Conservation (phyloP, 2,113 vertebrate genomes). For the Sinosuthora webbiana region DNA sequence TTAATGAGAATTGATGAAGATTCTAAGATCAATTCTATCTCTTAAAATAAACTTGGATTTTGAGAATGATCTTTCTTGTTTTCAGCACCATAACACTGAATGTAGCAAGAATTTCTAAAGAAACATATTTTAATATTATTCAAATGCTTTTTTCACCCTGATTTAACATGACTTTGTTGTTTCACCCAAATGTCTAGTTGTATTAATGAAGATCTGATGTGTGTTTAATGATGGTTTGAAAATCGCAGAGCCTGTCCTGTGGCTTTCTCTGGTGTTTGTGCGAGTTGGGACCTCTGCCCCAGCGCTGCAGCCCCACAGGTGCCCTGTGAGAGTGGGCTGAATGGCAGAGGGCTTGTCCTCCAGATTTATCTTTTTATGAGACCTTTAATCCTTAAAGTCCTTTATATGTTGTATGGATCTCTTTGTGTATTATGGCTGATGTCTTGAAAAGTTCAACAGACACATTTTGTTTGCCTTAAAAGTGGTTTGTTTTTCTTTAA, state of each 20-base stretch:
- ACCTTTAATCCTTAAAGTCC: neutral
- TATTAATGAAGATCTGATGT: neutral
- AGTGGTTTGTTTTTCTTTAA: neutral
- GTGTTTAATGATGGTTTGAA: neutral
- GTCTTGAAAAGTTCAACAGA: neutral
- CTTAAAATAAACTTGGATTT: neutral
- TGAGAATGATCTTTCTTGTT: neutral
- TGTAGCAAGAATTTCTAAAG: neutral
- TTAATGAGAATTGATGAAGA: neutral
- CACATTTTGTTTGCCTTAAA: neutral
- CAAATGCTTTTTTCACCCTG: neutral
- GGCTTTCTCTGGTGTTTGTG: neutral
- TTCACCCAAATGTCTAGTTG: neutral
- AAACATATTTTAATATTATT: neutral
- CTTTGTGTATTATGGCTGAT: neutral
- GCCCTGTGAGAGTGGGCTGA: neutral
- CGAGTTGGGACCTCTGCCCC: neutral
- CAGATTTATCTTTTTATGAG: neutral
- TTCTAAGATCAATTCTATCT: neutral
- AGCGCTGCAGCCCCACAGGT: accelerated
- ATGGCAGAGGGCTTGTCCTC: neutral
- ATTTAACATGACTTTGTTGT: neutral
- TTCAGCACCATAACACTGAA: neutral
- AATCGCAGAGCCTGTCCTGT: neutral
- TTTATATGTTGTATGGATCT: neutral